Evolutionary conservation across 2,888 invertebrate genomes (phyloP).

Genomic region (Apodemia zela): DNA sequence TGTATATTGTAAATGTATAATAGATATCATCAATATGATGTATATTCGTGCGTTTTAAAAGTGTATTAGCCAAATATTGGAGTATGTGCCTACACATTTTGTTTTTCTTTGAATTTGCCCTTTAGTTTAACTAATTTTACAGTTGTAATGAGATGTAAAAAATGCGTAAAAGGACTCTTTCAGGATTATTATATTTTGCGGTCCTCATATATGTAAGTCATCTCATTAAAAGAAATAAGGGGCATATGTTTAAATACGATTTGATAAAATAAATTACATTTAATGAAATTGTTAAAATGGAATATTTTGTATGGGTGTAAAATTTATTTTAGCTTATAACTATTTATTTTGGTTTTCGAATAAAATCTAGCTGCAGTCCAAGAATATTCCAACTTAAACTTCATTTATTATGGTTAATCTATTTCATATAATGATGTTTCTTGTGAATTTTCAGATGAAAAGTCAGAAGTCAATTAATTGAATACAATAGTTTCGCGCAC

Average conservation of each 20-base stretch:
- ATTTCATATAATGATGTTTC: not conserved
- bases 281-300: not conserved
- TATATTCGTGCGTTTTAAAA: no score
- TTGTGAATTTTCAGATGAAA: no score
- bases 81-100: not conserved
- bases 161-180: not conserved
- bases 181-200: not conserved
- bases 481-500: no score
- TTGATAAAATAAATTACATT: not conserved
- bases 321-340: not conserved
- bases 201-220: conserved; percentile 17
- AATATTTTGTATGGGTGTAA: not conserved
- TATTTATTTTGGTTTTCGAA: no score
- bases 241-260: conserved; percentile 20
- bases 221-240: conserved; percentile 26
- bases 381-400: not conserved
- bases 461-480: no score
- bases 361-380: not conserved
- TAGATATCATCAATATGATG: no score
- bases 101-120: not conserved
- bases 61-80: not conserved
- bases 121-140: not conserved
- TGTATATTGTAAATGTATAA: no score
- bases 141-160: not conserved
- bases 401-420: not conserved